Evolutionary conservation across 2,113 vertebrate species (phyloP).

Genomic region (Ochotona princeps): DNA sequence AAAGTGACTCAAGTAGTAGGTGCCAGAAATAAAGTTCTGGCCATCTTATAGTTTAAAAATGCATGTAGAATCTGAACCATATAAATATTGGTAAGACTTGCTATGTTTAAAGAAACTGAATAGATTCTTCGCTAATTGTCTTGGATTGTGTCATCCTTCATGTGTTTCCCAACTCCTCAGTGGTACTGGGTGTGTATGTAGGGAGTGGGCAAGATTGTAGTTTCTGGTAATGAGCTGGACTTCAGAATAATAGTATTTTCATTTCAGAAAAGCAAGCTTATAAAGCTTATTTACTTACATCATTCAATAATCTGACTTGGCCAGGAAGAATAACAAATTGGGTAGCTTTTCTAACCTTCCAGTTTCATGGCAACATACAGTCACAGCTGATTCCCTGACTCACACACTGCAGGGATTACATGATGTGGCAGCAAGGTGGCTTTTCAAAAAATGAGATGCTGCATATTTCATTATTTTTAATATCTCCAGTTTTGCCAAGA

Average conservation of each 20-base stretch:
- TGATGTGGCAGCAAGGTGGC: constrained; percentile 13
- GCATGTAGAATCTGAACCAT: not conserved
- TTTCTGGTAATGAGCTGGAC: not conserved
- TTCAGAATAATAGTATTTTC: not conserved
- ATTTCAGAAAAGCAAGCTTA: not conserved
- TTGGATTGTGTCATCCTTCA: not conserved
- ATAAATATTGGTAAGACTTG: not conserved
- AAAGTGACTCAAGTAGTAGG: not conserved
- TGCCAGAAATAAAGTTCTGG: not conserved
- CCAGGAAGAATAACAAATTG: not conserved
- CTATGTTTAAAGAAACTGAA: not conserved
- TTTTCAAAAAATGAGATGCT: constrained; percentile 60
- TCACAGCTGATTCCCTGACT: not conserved
- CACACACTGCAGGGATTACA: not conserved
- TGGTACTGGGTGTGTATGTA: not conserved
- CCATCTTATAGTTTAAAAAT: not conserved
- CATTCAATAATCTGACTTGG: not conserved
- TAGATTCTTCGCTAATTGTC: too few species aligned
- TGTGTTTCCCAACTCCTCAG: not conserved
- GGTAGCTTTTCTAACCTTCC: not conserved
- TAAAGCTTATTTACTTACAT: constrained; percentile 7
- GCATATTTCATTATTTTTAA: constrained; percentile 25
- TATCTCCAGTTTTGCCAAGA: constrained; percentile 39
- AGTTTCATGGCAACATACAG: not conserved
- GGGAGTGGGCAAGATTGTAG: fast-evolving